Base-by-base conservation (phyloP, 2,888 invertebrate species). In the Graphium colonna region DNA sequence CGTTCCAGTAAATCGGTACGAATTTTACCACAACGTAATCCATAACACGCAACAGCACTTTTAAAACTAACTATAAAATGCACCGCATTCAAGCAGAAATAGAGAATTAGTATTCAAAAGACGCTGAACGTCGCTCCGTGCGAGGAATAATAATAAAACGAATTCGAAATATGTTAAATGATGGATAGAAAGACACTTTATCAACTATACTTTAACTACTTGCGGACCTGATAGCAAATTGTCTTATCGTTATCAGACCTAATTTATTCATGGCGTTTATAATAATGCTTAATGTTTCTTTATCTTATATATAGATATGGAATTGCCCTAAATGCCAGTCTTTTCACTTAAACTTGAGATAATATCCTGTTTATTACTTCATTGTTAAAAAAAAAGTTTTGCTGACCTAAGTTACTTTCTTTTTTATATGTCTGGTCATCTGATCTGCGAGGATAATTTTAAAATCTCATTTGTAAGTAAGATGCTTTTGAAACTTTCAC, bases 11-110 rank as follows among this genome's bases (percentile, higher is more conserved):
- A 71, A 71, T 66, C 16, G 9, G 12, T 17, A 13, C 41, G 7
- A 42, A 28, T 69, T 71, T 68, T 71, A 63, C 71, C 65, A 70
- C 66, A 73, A 68, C 62, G 66, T 71, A 62, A 69, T 67, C 69
- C 67, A 18, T 70, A 62, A 67, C 64, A 62, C 64, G 52, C 46
- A 52, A 72, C 67, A 67, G 69, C 67, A 67, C 64, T 63, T 66
- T 67, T 67, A 62, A 57, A 54, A 58, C 17, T 40, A 21, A 41
- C 36, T 26, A 16, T 44, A 26, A 48, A 48, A 39, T 18, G 38
- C 26, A 49, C 39, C 40, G 49, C 49, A 40, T 44, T 54, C 18
- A 44, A 49, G 53, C 49, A 49, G 38, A 54, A 54, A 49, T 40
- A 36, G 40, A 12, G 1, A 44, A 53, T 54, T 49, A 49, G 33